These are phyloP conservation scores for Prochilodus magdalenae DNA, from an alignment of 2,113 vertebrate genomes.

Conservation along the genomic window DNA sequence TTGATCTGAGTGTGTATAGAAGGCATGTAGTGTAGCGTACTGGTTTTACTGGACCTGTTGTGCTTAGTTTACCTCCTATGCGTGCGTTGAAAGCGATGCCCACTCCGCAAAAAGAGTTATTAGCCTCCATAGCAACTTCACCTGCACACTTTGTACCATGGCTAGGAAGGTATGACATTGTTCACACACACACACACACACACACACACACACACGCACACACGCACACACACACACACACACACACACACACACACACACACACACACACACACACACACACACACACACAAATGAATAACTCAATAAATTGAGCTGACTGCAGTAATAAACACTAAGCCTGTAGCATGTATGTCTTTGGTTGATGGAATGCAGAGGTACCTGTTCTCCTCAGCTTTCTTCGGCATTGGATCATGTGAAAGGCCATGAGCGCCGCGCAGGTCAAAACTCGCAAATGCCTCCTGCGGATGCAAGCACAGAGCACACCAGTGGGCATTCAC, in stretches of 20 bases:
- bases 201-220: background rate
- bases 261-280: background rate
- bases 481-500: background rate
- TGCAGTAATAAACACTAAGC: too few relatives aligned
- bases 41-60: too few relatives aligned
- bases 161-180: constrained; percentile 57
- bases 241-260: background rate
- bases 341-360: too few relatives aligned
- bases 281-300: background rate
- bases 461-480: constrained; percentile 53
- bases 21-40: too few relatives aligned
- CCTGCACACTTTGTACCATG: constrained; percentile 74
- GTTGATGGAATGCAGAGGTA: constrained; percentile 34
- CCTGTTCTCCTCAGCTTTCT: constrained; percentile 66
- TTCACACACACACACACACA: background rate
- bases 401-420: constrained; percentile 72
- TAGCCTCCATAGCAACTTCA: constrained; percentile 78
- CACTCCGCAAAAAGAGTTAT: constrained; percentile 72
- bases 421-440: constrained; percentile 62
- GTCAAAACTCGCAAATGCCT: constrained; percentile 69
- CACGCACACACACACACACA: background rate
- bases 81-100: constrained; percentile 69
- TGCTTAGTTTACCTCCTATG: constrained; percentile 66
- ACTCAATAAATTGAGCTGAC: background rate
- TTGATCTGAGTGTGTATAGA: too few relatives aligned